Base-by-base conservation (phyloP, 2,797 vertebrate species). In the Xenopus petersii region DNA sequence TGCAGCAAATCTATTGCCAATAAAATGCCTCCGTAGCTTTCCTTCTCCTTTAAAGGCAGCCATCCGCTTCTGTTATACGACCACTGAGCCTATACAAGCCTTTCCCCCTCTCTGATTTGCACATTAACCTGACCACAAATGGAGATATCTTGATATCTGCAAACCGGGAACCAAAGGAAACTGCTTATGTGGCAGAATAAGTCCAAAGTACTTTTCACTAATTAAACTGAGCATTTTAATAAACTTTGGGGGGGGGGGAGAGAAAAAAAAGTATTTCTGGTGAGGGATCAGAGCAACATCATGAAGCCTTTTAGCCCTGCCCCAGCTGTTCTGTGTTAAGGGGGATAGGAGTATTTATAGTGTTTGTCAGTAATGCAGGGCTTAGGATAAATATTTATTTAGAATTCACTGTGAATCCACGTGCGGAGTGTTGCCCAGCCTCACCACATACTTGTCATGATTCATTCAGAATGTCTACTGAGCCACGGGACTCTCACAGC, bases 91-190 rank as follows among this genome's bases (percentile, higher is more conserved):
- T 3, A 36, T 36, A 36, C 33, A 36, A 36, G 33, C 33, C 33
- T 42, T 6, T 30, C 36, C 36, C 36, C 36, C 36, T 9, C 5
- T 42, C 36, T 7, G 6, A 42, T 42, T 7, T 12, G 49, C 11
- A 51, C 49, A 51, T 51, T 51, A 51, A 51, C 49, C 49, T 58
- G 55, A 17, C 55, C 55, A 10, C 55, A 58, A 58, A n/a, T 58
- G 8, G 10, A 61, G 17, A 61, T 10, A 13, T 21, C 10, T 9
- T 1, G 0, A 63, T 79, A 82, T 82, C 84, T 82, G 81, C 16
- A 36, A 51, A 12, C 24, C 47, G 12, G 15, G 11, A 51, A 51
- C 10, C 30, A 33, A 24, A 4, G 3, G 15, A 26, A 16, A 36
- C 30, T 36, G 61, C 30, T 63, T 26, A 33, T 63, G 24, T 63